These are phyloP conservation scores for Cyanoderma ruficeps DNA, from an alignment of 2,113 vertebrate species.

Conservation along the genomic window DNA sequence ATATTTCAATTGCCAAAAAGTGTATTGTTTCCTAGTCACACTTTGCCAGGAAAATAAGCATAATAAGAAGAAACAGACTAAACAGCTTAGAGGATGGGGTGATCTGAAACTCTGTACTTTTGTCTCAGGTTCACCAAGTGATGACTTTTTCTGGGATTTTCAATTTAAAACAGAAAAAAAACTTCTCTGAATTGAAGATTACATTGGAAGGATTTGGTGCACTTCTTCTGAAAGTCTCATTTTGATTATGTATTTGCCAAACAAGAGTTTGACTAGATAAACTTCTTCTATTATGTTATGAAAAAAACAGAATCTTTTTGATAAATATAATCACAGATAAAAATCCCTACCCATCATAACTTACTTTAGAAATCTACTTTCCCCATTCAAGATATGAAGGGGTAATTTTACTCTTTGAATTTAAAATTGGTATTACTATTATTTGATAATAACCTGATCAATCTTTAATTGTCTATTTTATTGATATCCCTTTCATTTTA, in stretches of 20 bases:
- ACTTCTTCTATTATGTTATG: not conserved
- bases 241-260: not conserved
- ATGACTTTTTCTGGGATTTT: not conserved
- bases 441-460: not conserved
- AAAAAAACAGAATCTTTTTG: not conserved
- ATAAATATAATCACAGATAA: not conserved
- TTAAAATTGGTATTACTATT: not conserved
- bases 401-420: not conserved
- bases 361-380: not conserved
- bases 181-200: not conserved
- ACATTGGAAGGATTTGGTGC: not conserved
- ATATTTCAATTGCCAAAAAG: not conserved
- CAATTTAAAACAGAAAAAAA: not conserved
- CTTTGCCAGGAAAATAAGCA: slow-evolving; percentile 27
- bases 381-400: not conserved
- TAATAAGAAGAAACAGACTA: not conserved
- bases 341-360: not conserved
- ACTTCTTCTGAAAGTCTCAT: not conserved
- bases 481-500: not conserved
- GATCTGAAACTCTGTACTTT: not conserved
- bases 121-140: not conserved
- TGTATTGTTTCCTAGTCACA: not conserved
- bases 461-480: not conserved
- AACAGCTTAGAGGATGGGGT: not conserved
- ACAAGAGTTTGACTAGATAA: not conserved